Base-by-base conservation (phyloP, 2,113 vertebrate species). In the Mirounga angustirostris region DNA sequence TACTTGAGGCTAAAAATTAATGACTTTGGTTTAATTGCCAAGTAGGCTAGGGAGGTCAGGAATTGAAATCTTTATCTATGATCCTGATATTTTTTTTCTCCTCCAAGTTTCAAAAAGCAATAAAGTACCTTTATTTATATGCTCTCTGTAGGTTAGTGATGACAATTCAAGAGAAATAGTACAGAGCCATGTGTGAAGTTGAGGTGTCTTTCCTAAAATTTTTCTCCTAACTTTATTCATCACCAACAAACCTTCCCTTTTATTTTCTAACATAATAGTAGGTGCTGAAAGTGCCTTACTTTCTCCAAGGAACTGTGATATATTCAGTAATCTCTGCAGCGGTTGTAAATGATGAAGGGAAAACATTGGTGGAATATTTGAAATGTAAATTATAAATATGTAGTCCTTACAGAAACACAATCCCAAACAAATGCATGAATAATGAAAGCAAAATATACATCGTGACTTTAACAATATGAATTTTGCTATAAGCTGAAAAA, bases 1-100 rank as follows among this genome's bases (percentile, higher is more conserved):
- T 97, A 89, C 65, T 91, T 82, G 52, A 86, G 46, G 92, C 87
- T 95, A 97, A 98, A 97, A 92, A 91, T 95, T 84, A 98, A 98
- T 93, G 46, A 96, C 71, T 95, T 97, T 84, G n/a, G 24, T 92
- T 97, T 87, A 76, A 14, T 80, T 81, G 46, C 54, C 92, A 28
- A 87, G 22, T 52, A n/a, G 43, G 30, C 33, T 84, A 76, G 80
- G 67, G 50, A 96, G 83, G 80, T 95, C 87, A 96, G 58, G 36
- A 89, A 89, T 61, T 93, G 79, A 91, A 96, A 88, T 92, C 69
- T 97, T 96, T 93, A 96, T 83, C 91, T 97, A 91, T 88, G 58
- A 52, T 36, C 90, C 63, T 30, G 22, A 89, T 65, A 63, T 73
- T 65, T 65, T 81, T 73, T 58, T 10, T 14, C 36, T 18, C 33